Base-by-base conservation (phyloP, 2,113 vertebrate species). In the Geococcyx californianus region DNA sequence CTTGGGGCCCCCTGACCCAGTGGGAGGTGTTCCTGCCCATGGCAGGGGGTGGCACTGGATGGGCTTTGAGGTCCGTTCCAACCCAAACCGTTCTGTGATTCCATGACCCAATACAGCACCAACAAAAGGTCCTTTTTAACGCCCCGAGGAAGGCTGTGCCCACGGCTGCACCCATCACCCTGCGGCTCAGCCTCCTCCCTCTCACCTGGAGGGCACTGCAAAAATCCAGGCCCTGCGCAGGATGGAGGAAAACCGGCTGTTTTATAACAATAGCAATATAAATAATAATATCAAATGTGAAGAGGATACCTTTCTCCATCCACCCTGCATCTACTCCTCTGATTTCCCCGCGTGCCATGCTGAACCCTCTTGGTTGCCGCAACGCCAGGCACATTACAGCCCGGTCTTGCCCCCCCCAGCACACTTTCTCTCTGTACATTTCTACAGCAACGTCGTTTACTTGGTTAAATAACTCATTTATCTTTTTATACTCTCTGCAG, bases 391-490 rank as follows among this genome's bases (percentile, higher is more conserved):
- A 34, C 68, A 12, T 13, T 31, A 24, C 47, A 7, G 54, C 4
- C 2, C 9, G 18, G 62, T 44, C 49, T 16, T 5, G 10, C 40
- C 15, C 8, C 7, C 4, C 11, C 64, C 5, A 36, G 44, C 23
- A 7, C 15, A 1, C 38, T 64, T 29, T 73, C 76, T 36, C 90
- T 33, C 84, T 20, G 73, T 90, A 81, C 94, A 87, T 95, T 95
- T 69, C 93, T 87, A 42, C 92, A 15, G 96, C 94, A 87, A 76
- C 81, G 23, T 85, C 95, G 76, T 95, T 96, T 79, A 87, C 95
- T 95, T 70, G 85, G 93, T 94, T 94, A 96, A 97, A 97, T 95
- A 95, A 97, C 96, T 97, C 94, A 95, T 97, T 96, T 97, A 93
- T 97, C 95, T 97, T 95, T 92, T 94, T 75, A 91, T 84, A 52